Conservation (phyloP, 1,140 invertebrate genomes). For the Temnothorax curvispinosus region DNA sequence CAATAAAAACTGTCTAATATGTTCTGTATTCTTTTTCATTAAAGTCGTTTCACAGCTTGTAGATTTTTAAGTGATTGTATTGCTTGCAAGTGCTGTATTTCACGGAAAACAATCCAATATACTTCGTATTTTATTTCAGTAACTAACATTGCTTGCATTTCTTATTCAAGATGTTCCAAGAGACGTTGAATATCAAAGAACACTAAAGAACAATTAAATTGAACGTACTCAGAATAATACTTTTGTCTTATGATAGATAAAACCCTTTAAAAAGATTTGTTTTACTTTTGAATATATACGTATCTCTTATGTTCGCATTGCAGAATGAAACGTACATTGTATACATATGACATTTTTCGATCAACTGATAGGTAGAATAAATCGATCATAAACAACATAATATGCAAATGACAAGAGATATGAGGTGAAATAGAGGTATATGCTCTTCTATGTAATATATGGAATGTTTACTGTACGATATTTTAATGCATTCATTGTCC, state of each 20-base stretch:
- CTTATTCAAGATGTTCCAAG: slow-evolving; percentile 11
- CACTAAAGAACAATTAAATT: slow-evolving; percentile 17
- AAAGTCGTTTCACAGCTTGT: neutral
- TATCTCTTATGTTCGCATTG: neutral
- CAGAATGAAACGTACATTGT: neutral
- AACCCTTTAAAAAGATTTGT: neutral
- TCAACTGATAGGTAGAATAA: neutral
- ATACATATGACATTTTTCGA: neutral
- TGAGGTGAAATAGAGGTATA: neutral
- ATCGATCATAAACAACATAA: neutral
- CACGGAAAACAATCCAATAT: slow-evolving; percentile 34
- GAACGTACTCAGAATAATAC: neutral
- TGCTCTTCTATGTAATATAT: neutral
- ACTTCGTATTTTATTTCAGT: slow-evolving; percentile 20
- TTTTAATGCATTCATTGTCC: neutral
- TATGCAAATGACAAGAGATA: neutral
- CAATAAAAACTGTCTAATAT: slow-evolving; percentile 9
- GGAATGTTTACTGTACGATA: neutral
- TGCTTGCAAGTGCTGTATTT: neutral
- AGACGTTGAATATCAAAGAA: slow-evolving; percentile 35
- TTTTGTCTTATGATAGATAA: neutral
- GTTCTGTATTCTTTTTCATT: neutral
- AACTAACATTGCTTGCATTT: slow-evolving; percentile 18
- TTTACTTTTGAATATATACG: neutral
- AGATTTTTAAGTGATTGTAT: neutral